Base-by-base conservation (phyloP, 1,140 invertebrate species). In the Cyrtorhinus lividipennis region DNA sequence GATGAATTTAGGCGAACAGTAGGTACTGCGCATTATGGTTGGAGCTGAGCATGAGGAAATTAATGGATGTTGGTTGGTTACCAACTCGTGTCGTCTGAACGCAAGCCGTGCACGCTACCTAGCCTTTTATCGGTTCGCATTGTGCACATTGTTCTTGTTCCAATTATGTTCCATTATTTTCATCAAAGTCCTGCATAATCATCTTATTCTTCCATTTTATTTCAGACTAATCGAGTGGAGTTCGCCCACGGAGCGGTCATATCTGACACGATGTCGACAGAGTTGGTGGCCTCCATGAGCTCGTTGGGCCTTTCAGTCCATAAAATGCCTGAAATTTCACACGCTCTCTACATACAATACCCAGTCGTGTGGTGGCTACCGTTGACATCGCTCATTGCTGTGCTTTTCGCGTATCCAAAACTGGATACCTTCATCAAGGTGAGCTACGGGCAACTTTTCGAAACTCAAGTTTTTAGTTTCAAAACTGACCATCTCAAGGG, bases 221-320 rank as follows among this genome's bases (percentile, higher is more conserved):
- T 64, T n/a, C 56, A 65, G 64, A 45, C 44, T 0, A 22, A 53
- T 5, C 12, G 59, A n/a, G 26, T 63, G 10, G 64, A 65, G 56
- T 65, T 53, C 59, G 64, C 64, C 24, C 20, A 59, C 13, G 64
- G 64, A 53, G 46, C 59, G 10, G 45, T 65, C 20, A 27, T 65
- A 38, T 46, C 27, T 30, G 61, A 65, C 12, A 27, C 15, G 26
- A 24, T 38, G n/a, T 26, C 27, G 20, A 15, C 18, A n/a, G 38
- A 58, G 3, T 20, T 61, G 12, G 15, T 60, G n/a, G 10, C n/a
- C 15, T 10, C 24, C 24, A n/a, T 59, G 1, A 18, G 26, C 13
- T 1, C 5, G 12, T 38, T 38, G 15, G 59, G 61, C 12, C 44
- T 63, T 20, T 26, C 25, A 27, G 13, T 65, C 3, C 27, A 62